Evolutionary conservation across 2,113 vertebrate genomes (phyloP).

Genomic region (Lipophrys pholis): DNA sequence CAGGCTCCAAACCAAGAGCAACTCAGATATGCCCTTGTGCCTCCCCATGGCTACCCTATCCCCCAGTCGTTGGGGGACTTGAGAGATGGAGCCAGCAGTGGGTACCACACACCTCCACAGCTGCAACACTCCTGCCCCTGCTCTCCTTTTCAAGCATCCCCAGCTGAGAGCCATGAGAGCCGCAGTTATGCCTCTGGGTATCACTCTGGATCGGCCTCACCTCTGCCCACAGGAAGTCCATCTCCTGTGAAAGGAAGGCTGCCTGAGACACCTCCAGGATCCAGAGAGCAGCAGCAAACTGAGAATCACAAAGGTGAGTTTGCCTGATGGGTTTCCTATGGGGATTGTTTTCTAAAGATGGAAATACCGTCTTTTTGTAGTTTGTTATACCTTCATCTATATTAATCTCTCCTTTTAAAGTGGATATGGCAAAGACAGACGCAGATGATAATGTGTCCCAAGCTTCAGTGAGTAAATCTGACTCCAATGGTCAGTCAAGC

Average conservation of each 20-base stretch:
- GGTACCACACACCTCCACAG: slow-evolving; percentile 78
- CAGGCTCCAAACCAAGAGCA: slow-evolving; percentile 69
- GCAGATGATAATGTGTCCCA: slow-evolving; percentile 74
- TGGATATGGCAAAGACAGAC: slow-evolving; percentile 28
- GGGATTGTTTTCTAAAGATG: too few relatives aligned
- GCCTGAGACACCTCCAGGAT: slow-evolving; percentile 33
- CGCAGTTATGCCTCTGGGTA: slow-evolving; percentile 81
- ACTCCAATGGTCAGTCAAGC: slow-evolving; percentile 63
- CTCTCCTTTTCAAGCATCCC: slow-evolving; percentile 75
- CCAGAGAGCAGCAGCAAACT: slow-evolving; percentile 43
- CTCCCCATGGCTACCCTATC: slow-evolving; percentile 67
- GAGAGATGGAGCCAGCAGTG: slow-evolving; percentile 80
- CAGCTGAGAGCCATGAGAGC: slow-evolving; percentile 78
- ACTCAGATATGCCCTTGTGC: slow-evolving; percentile 61
- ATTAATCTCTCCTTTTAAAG: slow-evolving; percentile 35
- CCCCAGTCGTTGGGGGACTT: slow-evolving; percentile 79
- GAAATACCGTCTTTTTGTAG: too few relatives aligned
- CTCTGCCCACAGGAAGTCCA: slow-evolving; percentile 66
- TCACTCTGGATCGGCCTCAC: slow-evolving; percentile 80
- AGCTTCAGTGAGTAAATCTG: slow-evolving; percentile 70
- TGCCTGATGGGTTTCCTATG: too few relatives aligned
- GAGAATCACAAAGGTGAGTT: slow-evolving; percentile 59
- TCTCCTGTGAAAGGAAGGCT: slow-evolving; percentile 67
- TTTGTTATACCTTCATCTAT: not conserved
- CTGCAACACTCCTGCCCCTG: slow-evolving; percentile 78